Conservation (phyloP, 1,140 invertebrate genomes). For the Pseudomyrmex pallidus region DNA sequence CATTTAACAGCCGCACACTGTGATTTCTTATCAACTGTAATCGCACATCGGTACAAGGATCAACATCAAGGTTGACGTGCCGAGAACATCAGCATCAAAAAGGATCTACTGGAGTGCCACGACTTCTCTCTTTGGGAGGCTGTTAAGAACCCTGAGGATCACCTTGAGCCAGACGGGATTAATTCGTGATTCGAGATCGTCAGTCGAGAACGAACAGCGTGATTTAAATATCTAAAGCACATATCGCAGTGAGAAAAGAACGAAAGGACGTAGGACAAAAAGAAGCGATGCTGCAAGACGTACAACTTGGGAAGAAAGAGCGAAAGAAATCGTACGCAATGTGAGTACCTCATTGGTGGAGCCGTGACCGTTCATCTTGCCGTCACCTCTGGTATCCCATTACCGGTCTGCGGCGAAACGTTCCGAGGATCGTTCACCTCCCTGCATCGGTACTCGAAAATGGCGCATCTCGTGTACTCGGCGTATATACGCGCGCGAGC, state of each 20-base stretch:
- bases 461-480: constrained; percentile 66
- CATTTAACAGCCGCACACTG: constrained; percentile 9
- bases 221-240: constrained; percentile 61
- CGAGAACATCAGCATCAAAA: constrained; percentile 45
- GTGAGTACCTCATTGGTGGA: constrained; percentile 79
- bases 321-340: constrained; percentile 67
- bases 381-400: constrained; percentile 81
- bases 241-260: constrained; percentile 16
- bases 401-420: constrained; percentile 76
- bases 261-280: constrained; percentile 15
- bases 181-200: constrained; percentile 54
- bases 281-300: not conserved
- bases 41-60: constrained; percentile 50
- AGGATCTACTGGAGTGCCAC: constrained; percentile 28
- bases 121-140: constrained; percentile 42
- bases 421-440: constrained; percentile 74
- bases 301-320: constrained; percentile 15
- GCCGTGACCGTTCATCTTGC: constrained; percentile 83
- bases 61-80: constrained; percentile 43
- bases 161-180: constrained; percentile 52
- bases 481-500: constrained; percentile 30
- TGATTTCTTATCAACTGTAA: constrained; percentile 39
- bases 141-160: constrained; percentile 35
- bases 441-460: constrained; percentile 73
- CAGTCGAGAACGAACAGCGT: constrained; percentile 48